Evolutionary conservation across 2,888 invertebrate species (phyloP), one percentile per base, ranked within the genome.

Genomic region (Gasteruption jaculator): DNA sequence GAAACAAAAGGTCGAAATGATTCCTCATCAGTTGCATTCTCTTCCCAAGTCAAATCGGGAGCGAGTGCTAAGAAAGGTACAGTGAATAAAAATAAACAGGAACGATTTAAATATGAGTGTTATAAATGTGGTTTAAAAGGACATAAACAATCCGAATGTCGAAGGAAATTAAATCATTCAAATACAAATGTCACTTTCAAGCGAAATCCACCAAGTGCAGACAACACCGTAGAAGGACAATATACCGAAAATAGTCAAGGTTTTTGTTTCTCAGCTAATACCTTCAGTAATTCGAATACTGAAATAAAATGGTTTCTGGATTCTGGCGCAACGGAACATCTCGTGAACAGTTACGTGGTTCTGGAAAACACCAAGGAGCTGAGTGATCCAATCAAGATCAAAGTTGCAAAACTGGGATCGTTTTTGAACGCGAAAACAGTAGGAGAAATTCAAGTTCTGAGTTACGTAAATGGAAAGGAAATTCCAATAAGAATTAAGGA

Each of bases 281-380:
- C 29, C 22, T 5, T 18, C n/a, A 24, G 24, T 18, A 7, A 31
- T 10, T 7, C 16, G 32, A 15, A n/a, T n/a, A n/a, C n/a, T n/a
- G n/a, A n/a, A n/a, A n/a, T 50, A 10, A 38, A 22, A n/a, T 57
- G 53, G 51, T 45, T 33, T 33, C 30, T 58, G 12, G 55, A 60
- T 35, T 55, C 56, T 2, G 57, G 57, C 11, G 47, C 56, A 3
- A 49, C 54, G 5, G 52, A 57, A 40, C 56, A 57, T 44, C 16
- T 57, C 29, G 35, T 50, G 2, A 46, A 29, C 19, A 19, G 18
- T 4, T 24, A 20, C 2, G 30, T 32, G 18, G 7, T 25, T 3
- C 32, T 57, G 16, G 30, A 16, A 12, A 54, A 53, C 31, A 16
- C 32, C n/a, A 46, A n/a, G 20, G 33, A 22, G 14, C 30, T 54